A percentile compares a stretch with the other conserved stretches of the same genome.
phyloP scores from a whole-genome alignment of 2,113 vertebrate species.

The Cacatua alba region DNA sequence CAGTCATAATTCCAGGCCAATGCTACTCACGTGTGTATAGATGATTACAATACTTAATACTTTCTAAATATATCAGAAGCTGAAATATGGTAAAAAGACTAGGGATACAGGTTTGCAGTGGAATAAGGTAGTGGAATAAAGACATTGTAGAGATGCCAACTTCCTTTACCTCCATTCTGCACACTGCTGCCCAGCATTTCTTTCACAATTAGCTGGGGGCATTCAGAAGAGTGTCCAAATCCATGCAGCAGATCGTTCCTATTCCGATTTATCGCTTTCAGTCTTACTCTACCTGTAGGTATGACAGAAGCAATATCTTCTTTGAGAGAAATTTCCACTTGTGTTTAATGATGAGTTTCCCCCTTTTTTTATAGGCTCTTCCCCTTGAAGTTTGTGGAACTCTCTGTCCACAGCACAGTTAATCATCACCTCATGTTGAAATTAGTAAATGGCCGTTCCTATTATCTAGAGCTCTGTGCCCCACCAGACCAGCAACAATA shows the following conservation, averaged over 20 bases:
- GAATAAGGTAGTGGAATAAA: background rate
- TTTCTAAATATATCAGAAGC: background rate
- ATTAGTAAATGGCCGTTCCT: slow-evolving; percentile 57
- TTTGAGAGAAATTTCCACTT: background rate
- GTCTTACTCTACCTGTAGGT: background rate
- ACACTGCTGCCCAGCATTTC: background rate
- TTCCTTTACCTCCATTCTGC: background rate
- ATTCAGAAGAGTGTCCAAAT: background rate
- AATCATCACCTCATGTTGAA: slow-evolving; percentile 60
- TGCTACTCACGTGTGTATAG: background rate
- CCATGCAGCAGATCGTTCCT: background rate
- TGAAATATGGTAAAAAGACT: background rate
- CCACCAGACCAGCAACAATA: background rate
- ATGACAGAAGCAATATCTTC: background rate
- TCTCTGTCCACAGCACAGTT: slow-evolving; percentile 64
- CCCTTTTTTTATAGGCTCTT: slow-evolving; percentile 58
- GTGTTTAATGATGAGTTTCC: background rate
- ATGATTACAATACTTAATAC: background rate
- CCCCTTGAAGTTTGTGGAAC: slow-evolving; percentile 67
- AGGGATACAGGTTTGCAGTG: background rate
- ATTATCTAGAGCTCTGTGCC: slow-evolving; percentile 72
- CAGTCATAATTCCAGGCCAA: background rate
- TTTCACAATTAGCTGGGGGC: background rate
- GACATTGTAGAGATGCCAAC: background rate
- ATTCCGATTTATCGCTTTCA: background rate